Conservation (phyloP, 2,113 vertebrate species). For the Ailuropoda melanoleuca region DNA sequence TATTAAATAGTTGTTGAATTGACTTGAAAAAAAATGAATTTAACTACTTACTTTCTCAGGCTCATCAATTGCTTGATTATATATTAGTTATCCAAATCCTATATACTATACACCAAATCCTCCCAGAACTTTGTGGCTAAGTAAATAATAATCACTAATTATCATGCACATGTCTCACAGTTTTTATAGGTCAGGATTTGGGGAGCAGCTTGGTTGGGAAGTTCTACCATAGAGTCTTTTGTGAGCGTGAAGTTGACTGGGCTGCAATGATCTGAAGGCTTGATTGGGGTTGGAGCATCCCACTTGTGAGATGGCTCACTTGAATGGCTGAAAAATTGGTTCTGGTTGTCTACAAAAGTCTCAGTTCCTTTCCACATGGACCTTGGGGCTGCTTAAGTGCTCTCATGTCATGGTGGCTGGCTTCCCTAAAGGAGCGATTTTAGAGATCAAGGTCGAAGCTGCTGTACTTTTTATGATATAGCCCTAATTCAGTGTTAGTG, state of each 20-base stretch:
- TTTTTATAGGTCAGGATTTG: neutral
- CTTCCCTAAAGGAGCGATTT: neutral
- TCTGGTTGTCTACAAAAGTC: neutral
- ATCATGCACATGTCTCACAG: neutral
- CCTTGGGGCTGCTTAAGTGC: neutral
- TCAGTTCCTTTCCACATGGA: neutral
- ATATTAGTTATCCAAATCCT: neutral
- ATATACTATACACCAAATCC: neutral
- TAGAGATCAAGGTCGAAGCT: neutral
- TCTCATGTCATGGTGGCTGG: neutral
- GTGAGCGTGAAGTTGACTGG: neutral
- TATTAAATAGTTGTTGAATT: neutral
- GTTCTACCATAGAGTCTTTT: fast-evolving
- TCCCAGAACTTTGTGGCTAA: neutral
- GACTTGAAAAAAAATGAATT: neutral
- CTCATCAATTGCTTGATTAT: neutral
- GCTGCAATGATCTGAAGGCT: neutral
- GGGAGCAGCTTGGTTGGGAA: neutral
- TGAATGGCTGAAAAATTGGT: neutral
- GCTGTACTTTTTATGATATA: neutral
- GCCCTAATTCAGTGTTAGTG: neutral
- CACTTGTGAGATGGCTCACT: neutral
- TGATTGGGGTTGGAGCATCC: fast-evolving
- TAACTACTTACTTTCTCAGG: neutral
- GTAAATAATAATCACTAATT: neutral